phyloP scores from a whole-genome alignment of 2,113 vertebrate genomes.

The Ammodytes marinus region DNA sequence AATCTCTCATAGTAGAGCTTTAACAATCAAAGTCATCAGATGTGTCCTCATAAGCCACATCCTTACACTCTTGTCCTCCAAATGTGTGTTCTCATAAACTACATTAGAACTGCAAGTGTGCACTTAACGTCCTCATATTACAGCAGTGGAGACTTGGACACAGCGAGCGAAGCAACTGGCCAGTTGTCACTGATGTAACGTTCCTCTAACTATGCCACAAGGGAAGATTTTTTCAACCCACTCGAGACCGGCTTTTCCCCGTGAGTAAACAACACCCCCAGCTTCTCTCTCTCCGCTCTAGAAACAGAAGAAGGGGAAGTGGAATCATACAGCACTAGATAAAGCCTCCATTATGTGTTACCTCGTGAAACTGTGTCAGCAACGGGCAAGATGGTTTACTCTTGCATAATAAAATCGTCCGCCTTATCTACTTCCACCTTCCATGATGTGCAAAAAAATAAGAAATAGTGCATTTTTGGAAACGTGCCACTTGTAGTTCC shows the following conservation, averaged over 20 bases:
- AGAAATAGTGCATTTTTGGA: constrained; percentile 9
- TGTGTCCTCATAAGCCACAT: constrained; percentile 22
- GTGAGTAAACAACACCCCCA: constrained; percentile 22
- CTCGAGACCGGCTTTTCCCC: constrained; percentile 8
- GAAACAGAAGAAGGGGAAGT: constrained; percentile 47
- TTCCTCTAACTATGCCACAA: not conserved
- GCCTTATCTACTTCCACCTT: constrained; percentile 51
- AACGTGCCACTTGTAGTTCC: not conserved
- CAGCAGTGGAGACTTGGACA: not conserved
- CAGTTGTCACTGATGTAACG: constrained; percentile 6
- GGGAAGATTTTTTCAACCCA: constrained; percentile 26
- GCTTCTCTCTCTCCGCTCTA: constrained; percentile 17
- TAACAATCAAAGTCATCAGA: constrained; percentile 26
- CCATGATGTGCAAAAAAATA: not conserved
- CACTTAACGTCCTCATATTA: constrained; percentile 31
- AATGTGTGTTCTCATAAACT: constrained; percentile 34
- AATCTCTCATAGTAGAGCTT: not conserved
- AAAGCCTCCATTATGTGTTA: constrained; percentile 19
- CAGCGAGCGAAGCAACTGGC: not conserved
- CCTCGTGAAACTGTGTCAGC: constrained; percentile 46
- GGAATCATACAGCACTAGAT: constrained; percentile 4
- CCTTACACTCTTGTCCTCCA: constrained; percentile 11
- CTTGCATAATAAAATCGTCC: constrained; percentile 45
- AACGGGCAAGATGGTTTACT: constrained; percentile 16
- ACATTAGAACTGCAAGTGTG: constrained; percentile 40